Evolutionary conservation across 2,797 vertebrate genomes (phyloP).

Genomic region (Adelosebastes latens): DNA sequence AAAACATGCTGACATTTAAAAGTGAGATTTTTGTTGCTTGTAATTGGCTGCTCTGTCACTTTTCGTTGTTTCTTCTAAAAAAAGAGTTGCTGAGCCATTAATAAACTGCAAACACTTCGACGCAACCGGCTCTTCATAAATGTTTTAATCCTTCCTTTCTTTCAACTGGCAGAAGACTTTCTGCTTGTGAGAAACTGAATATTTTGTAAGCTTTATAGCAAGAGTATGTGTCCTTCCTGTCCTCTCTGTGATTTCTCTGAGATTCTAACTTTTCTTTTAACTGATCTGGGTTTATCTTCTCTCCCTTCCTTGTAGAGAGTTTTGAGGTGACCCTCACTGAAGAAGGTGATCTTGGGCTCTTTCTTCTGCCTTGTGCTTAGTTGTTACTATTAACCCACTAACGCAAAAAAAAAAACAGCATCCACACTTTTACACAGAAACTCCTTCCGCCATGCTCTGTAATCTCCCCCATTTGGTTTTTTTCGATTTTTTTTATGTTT

Average conservation of each 20-base stretch:
- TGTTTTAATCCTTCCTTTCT: constrained; percentile 33
- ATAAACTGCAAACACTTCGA: constrained; percentile 16
- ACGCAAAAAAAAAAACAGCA: constrained; percentile 94
- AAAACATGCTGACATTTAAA: neutral
- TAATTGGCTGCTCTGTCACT: constrained; percentile 17
- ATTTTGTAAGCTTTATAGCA: constrained; percentile 33
- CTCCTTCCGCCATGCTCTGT: constrained; percentile 87
- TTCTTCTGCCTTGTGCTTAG: constrained; percentile 91
- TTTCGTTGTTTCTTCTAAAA: constrained; percentile 27
- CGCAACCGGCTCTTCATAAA: constrained; percentile 4
- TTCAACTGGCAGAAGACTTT: constrained; percentile 33
- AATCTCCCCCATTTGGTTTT: constrained; percentile 78
- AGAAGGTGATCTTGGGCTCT: constrained; percentile 99
- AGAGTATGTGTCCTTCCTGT: constrained; percentile 57
- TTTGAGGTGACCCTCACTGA: constrained; percentile 99
- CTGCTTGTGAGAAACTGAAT: constrained; percentile 13
- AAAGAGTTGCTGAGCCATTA: constrained; percentile 13
- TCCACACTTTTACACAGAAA: constrained; percentile 92
- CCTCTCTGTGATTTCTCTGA: constrained; percentile 73
- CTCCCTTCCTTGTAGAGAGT: constrained; percentile 97
- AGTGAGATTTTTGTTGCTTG: neutral
- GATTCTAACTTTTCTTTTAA: constrained; percentile 85
- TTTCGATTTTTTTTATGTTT: constrained; percentile 52
- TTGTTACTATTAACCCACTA: constrained; percentile 95
- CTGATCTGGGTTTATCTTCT: constrained; percentile 98